These are phyloP conservation scores for Anarsia innoxiella DNA, from an alignment of 2,888 invertebrate genomes.

Conservation along the genomic window DNA sequence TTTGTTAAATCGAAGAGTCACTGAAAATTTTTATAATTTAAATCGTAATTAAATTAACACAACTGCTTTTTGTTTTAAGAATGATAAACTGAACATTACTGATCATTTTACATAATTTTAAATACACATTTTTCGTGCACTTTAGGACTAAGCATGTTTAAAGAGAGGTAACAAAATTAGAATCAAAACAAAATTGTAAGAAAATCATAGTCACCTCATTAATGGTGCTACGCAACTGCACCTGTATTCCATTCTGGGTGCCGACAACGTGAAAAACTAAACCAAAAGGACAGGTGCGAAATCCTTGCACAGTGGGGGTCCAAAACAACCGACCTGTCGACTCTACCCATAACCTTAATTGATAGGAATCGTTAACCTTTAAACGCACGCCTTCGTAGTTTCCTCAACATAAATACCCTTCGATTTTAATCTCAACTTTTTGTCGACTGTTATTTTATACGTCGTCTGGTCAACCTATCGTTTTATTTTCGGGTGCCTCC, in stretches of 20 bases:
- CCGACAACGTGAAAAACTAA: constrained; percentile 56
- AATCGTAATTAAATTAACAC: no score
- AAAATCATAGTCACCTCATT: constrained; percentile 30
- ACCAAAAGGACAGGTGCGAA: constrained; percentile 63
- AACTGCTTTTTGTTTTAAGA: no score
- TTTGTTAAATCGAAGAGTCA: no score
- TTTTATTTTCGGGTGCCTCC: constrained; percentile 71
- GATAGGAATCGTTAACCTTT: constrained; percentile 74
- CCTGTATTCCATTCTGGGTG: constrained; percentile 57
- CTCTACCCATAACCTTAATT: constrained; percentile 72
- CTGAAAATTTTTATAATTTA: no score
- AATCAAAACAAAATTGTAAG: background rate
- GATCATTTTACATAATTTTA: no score
- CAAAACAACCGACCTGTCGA: constrained; percentile 44
- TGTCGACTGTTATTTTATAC: constrained; percentile 61
- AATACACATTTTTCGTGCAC: no score
- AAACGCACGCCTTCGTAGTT: constrained; percentile 61
- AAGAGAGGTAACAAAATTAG: no score
- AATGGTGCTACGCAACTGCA: constrained; percentile 35
- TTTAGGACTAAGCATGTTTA: no score
- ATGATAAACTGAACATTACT: no score
- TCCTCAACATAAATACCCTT: constrained; percentile 66
- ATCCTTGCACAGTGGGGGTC: constrained; percentile 66
- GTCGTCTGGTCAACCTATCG: constrained; percentile 37
- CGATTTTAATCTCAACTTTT: constrained; percentile 67